Evolutionary conservation across 2,113 vertebrate genomes (phyloP).

Genomic region (Neolamprologus cancellatus): DNA sequence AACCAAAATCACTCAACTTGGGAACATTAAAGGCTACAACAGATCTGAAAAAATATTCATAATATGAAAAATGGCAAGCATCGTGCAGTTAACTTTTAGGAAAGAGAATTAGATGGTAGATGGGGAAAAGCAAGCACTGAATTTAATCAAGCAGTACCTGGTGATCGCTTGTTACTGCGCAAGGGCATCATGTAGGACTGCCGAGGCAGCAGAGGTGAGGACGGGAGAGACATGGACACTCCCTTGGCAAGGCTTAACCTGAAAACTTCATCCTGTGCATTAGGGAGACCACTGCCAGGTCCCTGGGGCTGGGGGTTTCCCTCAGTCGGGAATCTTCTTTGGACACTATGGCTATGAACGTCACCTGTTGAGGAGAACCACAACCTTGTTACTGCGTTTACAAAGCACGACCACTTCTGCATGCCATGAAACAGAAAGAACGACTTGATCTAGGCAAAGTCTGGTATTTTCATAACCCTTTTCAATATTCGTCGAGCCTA

Average conservation of each 20-base stretch:
- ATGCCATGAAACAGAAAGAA: not conserved
- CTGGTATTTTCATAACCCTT: not conserved
- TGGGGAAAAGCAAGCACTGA: not conserved
- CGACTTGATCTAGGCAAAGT: not conserved
- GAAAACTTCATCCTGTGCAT: slow-evolving; percentile 71
- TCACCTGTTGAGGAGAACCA: slow-evolving; percentile 71
- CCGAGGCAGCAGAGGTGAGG: slow-evolving; percentile 91
- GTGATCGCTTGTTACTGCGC: slow-evolving; percentile 86
- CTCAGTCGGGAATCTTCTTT: slow-evolving; percentile 57
- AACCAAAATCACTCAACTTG: not conserved
- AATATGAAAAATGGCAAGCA: not conserved
- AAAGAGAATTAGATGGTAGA: not conserved
- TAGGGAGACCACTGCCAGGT: slow-evolving; percentile 45
- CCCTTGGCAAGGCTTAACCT: slow-evolving; percentile 82
- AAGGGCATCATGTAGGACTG: slow-evolving; percentile 84
- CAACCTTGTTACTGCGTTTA: not conserved
- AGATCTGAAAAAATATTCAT: not conserved
- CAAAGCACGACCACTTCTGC: not conserved
- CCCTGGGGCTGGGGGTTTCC: slow-evolving; percentile 61
- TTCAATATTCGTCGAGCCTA: not conserved
- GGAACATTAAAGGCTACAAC: not conserved
- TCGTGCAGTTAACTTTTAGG: not conserved
- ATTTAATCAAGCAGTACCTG: slow-evolving; percentile 74
- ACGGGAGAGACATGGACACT: slow-evolving; percentile 93
- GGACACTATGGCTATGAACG: slow-evolving; percentile 66